Percentiles rank a stretch among this genome's conserved stretches.
These are phyloP conservation scores for Albula glossodonta DNA, from an alignment of 2,113 vertebrate species.

Conservation along the genomic window DNA sequence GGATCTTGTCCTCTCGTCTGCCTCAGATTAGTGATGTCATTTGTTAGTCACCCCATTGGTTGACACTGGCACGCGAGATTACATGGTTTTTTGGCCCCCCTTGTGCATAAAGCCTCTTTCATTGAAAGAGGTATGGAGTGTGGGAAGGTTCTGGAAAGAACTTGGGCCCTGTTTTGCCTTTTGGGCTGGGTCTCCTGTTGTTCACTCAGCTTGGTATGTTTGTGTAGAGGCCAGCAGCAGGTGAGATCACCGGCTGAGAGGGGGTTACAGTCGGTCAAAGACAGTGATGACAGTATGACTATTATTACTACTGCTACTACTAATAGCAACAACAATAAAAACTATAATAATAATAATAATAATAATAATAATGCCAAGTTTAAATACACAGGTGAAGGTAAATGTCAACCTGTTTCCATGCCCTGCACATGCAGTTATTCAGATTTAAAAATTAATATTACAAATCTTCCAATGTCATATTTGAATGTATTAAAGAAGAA, in stretches of 20 bases:
- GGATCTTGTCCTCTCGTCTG: constrained; percentile 65
- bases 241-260: not conserved
- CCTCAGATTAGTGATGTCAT: constrained; percentile 68
- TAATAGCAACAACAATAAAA: no score
- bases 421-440: not conserved
- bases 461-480: not conserved
- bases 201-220: constrained; percentile 32
- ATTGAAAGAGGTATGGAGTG: constrained; percentile 63
- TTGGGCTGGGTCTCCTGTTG: constrained; percentile 48
- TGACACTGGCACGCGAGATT: constrained; percentile 12
- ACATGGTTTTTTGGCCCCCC: constrained; percentile 68
- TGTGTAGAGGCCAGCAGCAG: constrained; percentile 26
- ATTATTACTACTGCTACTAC: no score
- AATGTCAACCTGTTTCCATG: not conserved
- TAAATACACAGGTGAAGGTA: not conserved
- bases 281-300: no score
- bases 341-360: not conserved
- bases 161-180: constrained; percentile 43
- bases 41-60: constrained; percentile 22
- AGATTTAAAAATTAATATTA: not conserved
- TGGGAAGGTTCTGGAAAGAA: constrained; percentile 58
- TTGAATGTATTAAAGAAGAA: not conserved
- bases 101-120: constrained; percentile 71
- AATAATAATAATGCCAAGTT: not conserved
- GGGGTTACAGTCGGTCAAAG: no score